Conservation (phyloP, 2,888 invertebrate species). For the Euplexia lucipara region DNA sequence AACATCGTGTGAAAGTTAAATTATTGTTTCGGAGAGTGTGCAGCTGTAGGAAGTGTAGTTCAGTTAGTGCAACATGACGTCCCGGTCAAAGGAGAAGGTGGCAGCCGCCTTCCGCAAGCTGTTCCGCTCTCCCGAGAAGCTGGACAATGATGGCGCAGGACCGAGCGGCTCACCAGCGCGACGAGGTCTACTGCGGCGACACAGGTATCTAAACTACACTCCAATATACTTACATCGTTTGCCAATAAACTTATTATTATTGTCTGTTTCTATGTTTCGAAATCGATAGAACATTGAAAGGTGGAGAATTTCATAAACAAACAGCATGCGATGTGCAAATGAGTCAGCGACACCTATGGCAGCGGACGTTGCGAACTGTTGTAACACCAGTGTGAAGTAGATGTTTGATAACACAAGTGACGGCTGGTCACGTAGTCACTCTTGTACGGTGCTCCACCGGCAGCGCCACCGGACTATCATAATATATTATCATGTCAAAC, state of each 20-base stretch:
- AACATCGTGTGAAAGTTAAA: constrained; percentile 71
- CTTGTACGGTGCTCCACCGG: constrained; percentile 22
- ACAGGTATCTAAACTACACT: constrained; percentile 77
- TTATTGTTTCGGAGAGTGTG: constrained; percentile 72
- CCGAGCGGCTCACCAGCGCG: constrained; percentile 92
- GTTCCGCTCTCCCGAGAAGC: constrained; percentile 94
- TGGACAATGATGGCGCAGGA: constrained; percentile 92
- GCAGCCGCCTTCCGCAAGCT: constrained; percentile 95
- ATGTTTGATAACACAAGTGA: constrained; percentile 68
- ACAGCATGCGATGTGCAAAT: constrained; percentile 50
- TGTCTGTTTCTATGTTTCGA: constrained; percentile 6
- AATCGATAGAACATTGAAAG: constrained; percentile 37
- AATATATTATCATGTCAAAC: neutral
- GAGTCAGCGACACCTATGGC: constrained; percentile 49
- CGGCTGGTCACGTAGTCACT: constrained; percentile 60
- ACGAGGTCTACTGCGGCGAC: constrained; percentile 87
- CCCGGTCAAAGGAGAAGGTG: constrained; percentile 95
- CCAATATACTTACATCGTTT: neutral
- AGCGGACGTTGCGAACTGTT: constrained; percentile 53
- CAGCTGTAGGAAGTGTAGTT: constrained; percentile 71
- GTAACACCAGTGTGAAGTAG: constrained; percentile 57
- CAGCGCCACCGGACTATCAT: constrained; percentile 4
- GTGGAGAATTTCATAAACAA: constrained; percentile 54
- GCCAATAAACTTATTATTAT: no score
- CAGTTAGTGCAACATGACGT: constrained; percentile 92